phyloP scores from a whole-genome alignment of 2,113 vertebrate genomes.

The Vimba vimba region DNA sequence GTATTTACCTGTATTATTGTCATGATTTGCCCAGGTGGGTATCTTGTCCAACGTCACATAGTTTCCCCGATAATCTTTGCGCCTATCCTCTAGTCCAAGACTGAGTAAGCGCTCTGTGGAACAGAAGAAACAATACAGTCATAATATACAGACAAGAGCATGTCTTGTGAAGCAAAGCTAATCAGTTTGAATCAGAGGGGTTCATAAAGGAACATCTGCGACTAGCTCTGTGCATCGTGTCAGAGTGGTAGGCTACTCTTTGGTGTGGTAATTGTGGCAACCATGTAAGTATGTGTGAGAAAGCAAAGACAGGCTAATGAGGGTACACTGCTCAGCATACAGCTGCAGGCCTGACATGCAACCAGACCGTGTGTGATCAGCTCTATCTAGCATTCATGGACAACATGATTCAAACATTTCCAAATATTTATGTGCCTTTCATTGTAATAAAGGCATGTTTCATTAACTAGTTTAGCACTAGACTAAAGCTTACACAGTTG shows the following conservation, averaged over 20 bases:
- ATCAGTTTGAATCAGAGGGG: conserved; percentile 21
- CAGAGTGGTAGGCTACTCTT: conserved; percentile 23
- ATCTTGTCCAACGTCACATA: conserved; percentile 84
- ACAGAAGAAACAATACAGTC: conserved; percentile 22
- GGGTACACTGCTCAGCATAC: conserved; percentile 12
- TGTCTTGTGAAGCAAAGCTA: conserved; percentile 8
- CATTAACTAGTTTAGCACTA: neutral
- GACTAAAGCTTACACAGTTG: neutral
- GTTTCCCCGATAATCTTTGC: conserved; percentile 86
- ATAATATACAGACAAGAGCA: neutral
- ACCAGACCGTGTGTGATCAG: neutral
- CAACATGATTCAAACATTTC: neutral
- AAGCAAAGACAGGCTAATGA: conserved; percentile 26
- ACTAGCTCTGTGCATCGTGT: conserved; percentile 22
- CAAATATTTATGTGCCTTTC: neutral
- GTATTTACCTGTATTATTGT: conserved; percentile 67
- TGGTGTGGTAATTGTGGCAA: conserved; percentile 39
- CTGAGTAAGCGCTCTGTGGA: conserved; percentile 86
- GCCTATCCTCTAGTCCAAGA: conserved; percentile 88
- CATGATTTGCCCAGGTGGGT: conserved; percentile 83
- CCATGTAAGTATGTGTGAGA: conserved; percentile 4
- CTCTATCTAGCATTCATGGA: neutral
- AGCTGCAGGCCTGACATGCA: conserved; percentile 34
- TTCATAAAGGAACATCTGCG: conserved; percentile 46
- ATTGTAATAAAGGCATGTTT: neutral